These are phyloP conservation scores for Megalopta genalis DNA, from an alignment of 1,140 invertebrate genomes.

Conservation along the genomic window DNA sequence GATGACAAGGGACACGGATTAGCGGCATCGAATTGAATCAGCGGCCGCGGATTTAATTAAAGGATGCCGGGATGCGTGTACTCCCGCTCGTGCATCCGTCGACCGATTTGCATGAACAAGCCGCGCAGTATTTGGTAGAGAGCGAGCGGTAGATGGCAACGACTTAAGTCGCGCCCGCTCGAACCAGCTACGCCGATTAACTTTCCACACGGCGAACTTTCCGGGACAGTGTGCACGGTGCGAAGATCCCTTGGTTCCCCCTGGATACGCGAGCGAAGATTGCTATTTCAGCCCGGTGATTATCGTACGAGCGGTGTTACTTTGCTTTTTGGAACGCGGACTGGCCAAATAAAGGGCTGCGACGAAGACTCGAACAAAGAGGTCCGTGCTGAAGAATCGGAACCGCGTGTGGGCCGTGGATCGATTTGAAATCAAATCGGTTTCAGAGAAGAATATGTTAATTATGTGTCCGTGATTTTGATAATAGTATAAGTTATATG, in stretches of 20 bases:
- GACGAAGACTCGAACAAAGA: too few species aligned
- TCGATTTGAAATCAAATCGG: too few species aligned
- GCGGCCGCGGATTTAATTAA: constrained; percentile 65
- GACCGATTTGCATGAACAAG: constrained; percentile 50
- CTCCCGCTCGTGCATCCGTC: constrained; percentile 36
- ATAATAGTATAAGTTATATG: too few species aligned
- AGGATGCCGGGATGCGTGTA: constrained; percentile 47
- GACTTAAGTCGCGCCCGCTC: background rate
- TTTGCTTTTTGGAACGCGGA: background rate
- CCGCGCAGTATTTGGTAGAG: constrained; percentile 22
- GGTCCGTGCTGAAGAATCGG: too few species aligned
- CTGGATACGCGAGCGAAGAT: background rate
- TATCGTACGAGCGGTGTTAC: background rate
- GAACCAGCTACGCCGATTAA: constrained; percentile 13
- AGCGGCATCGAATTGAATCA: constrained; percentile 58
- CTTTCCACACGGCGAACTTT: background rate
- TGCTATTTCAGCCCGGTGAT: background rate
- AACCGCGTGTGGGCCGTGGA: too few species aligned
- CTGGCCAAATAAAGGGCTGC: background rate
- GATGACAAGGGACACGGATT: constrained; percentile 62
- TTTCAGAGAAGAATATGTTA: too few species aligned
- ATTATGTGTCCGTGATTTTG: too few species aligned
- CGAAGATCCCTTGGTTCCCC: background rate
- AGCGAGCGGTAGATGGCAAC: constrained; percentile 3
- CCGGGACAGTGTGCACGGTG: background rate